phyloP scores from a whole-genome alignment of 1,140 invertebrate species.

The Zelostemma sp. region DNA sequence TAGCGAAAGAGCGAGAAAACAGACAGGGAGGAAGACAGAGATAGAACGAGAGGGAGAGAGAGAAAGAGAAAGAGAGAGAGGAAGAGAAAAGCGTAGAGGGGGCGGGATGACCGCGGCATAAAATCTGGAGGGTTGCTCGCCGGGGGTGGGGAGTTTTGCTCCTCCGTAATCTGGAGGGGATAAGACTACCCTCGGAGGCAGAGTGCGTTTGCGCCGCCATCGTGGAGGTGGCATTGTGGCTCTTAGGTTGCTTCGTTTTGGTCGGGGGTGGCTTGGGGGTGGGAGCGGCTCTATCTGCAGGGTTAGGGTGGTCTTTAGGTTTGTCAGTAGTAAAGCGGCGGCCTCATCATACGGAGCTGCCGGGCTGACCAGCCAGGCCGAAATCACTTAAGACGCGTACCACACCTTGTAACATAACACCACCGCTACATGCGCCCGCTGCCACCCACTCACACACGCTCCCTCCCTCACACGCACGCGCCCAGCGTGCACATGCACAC shows the following conservation, averaged over 20 bases:
- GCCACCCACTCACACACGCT: conserved; percentile 35
- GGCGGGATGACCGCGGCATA: conserved; percentile 37
- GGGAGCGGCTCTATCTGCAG: conserved; percentile 57
- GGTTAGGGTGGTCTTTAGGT: conserved; percentile 70
- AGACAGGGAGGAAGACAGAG: conserved; percentile 3
- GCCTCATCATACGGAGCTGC: conserved; percentile 70
- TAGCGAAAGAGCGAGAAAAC: conserved; percentile 48
- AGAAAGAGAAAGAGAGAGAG: conserved; percentile 28
- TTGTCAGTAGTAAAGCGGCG: conserved; percentile 71
- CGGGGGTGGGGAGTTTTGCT: conserved; percentile 41
- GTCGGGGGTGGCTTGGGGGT: conserved; percentile 50
- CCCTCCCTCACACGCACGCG: conserved; percentile 21
- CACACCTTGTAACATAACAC: conserved; percentile 63
- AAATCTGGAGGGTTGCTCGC: conserved; percentile 30
- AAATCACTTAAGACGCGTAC: conserved; percentile 68
- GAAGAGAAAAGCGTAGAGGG: conserved; percentile 37
- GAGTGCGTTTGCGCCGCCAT: conserved; percentile 66
- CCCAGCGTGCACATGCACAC: conserved; percentile 27
- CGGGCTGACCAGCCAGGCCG: conserved; percentile 67
- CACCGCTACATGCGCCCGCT: conserved; percentile 54
- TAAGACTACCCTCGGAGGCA: conserved; percentile 69
- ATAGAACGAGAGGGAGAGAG: conserved; percentile 12
- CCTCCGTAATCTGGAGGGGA: conserved; percentile 55
- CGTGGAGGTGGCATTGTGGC: conserved; percentile 66
- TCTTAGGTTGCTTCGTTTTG: conserved; percentile 54